Base-by-base conservation (phyloP, 2,888 invertebrate genomes). In the Micropterix aruncella region DNA sequence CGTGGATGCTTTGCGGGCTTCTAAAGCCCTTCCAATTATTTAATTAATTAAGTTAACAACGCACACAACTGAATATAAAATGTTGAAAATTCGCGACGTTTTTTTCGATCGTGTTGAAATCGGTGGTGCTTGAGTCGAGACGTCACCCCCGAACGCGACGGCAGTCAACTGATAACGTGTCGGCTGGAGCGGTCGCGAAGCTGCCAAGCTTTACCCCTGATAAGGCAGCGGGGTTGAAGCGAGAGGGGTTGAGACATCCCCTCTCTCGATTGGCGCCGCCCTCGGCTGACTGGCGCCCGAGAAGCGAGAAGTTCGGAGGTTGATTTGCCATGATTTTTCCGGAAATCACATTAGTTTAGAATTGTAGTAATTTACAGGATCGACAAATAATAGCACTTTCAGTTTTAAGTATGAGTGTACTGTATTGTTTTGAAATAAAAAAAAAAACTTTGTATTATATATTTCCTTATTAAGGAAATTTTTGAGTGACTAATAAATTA, bases 321-420 rank as follows among this genome's bases (percentile, higher is more conserved):
- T 77, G 77, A 77, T 77, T 77, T 77, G 77, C 77, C 65, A 65
- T 62, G 59, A 61, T n/a, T n/a, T n/a, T n/a, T n/a, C n/a, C n/a
- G n/a, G n/a, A n/a, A n/a, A n/a, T n/a, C n/a, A n/a, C n/a, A n/a
- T n/a, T n/a, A n/a, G n/a, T n/a, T n/a, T n/a, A n/a, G n/a, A n/a
- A n/a, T n/a, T n/a, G n/a, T n/a, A n/a, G n/a, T n/a, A n/a, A n/a
- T n/a, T n/a, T n/a, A n/a, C n/a, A n/a, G n/a, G n/a, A n/a, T n/a
- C n/a, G n/a, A n/a, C n/a, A n/a, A n/a, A n/a, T n/a, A n/a, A n/a
- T n/a, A n/a, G n/a, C n/a, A n/a, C n/a, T n/a, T n/a, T n/a, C n/a
- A n/a, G n/a, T n/a, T n/a, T n/a, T n/a, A n/a, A n/a, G n/a, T n/a
- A n/a, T n/a, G n/a, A n/a, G n/a, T n/a, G n/a, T n/a, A n/a, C n/a